A percentile compares a stretch with the other conserved stretches of the same genome.
Evolutionary conservation across 2,113 vertebrate genomes (phyloP).

Genomic region (Pogonocichla stellata): DNA sequence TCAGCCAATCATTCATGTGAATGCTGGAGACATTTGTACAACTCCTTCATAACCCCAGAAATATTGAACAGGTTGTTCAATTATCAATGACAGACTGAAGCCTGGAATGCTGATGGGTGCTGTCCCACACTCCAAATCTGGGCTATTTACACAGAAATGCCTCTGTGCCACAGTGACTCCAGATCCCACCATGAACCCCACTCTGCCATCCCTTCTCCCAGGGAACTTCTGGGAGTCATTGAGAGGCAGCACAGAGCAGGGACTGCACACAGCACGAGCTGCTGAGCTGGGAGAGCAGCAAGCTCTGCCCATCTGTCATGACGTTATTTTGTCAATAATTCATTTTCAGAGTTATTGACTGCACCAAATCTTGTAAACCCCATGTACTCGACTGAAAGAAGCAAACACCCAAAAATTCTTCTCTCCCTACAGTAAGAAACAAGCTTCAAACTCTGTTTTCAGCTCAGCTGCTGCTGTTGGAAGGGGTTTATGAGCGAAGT

Average conservation of each 20-base stretch:
- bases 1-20: not conserved
- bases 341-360: not conserved
- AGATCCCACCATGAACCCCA: not conserved
- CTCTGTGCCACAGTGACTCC: not conserved
- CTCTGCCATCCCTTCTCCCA: not conserved
- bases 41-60: not conserved
- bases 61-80: not conserved
- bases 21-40: not conserved
- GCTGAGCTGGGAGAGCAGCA: not conserved
- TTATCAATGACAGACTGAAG: not conserved
- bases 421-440: not conserved
- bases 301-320: not conserved
- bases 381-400: fast-evolving
- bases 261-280: not conserved
- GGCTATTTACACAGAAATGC: not conserved
- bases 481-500: not conserved
- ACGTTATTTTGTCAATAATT: not conserved
- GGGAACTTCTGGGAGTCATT: not conserved
- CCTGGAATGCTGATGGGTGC: not conserved
- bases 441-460: not conserved
- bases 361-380: not conserved
- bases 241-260: not conserved
- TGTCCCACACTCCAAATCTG: not conserved
- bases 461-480: not conserved
- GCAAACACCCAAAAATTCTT: not conserved